These are phyloP conservation scores for Syrrhaptes paradoxus DNA, from an alignment of 2,113 vertebrate genomes.

Conservation along the genomic window DNA sequence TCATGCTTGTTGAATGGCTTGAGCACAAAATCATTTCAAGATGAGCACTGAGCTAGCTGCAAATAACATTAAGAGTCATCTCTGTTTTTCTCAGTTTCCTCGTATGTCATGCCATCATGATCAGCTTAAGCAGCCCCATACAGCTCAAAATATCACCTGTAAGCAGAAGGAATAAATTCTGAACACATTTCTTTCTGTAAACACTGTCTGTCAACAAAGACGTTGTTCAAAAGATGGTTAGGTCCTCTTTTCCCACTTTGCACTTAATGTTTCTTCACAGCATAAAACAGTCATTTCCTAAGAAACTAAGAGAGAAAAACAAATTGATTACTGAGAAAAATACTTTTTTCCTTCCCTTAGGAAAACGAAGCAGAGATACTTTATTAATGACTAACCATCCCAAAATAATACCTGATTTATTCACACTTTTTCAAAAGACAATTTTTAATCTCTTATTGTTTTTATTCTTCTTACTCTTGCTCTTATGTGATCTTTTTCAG, in stretches of 20 bases:
- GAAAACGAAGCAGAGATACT: neutral
- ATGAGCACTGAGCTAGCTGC: neutral
- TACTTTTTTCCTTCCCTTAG: neutral
- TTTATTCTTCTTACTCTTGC: neutral
- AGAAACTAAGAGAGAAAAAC: neutral
- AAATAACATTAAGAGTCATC: neutral
- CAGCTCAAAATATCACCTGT: neutral
- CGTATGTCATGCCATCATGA: neutral
- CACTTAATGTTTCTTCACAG: neutral
- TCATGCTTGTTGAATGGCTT: constrained; percentile 24
- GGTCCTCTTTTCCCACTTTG: neutral
- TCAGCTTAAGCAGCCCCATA: neutral
- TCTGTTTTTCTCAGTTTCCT: neutral
- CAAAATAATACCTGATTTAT: neutral
- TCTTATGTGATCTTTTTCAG: neutral
- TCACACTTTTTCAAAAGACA: neutral
- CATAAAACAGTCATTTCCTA: neutral
- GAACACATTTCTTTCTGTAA: neutral
- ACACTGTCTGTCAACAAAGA: neutral
- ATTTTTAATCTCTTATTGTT: neutral
- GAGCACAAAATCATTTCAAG: constrained; percentile 44
- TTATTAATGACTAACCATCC: neutral
- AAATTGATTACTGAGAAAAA: neutral
- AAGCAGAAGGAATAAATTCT: neutral
- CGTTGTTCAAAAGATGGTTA: neutral